phyloP scores from a whole-genome alignment of 2,113 vertebrate genomes.

The Dasyurus viverrinus region DNA sequence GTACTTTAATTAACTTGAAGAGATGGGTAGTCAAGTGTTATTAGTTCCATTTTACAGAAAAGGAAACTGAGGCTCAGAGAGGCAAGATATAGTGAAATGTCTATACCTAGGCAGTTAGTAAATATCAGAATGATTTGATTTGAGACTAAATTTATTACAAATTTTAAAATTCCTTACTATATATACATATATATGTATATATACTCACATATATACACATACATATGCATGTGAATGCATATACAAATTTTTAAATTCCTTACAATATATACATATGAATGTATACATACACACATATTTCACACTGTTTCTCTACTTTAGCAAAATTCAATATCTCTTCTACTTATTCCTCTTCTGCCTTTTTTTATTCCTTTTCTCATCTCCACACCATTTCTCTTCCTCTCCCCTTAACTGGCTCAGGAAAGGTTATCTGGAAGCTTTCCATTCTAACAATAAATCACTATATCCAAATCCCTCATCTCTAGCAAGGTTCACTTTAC shows the following conservation, averaged over 20 bases:
- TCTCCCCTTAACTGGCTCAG: not conserved
- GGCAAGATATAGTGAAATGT: not conserved
- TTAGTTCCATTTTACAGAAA: not conserved
- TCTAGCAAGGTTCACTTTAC: conserved; percentile 60
- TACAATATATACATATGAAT: no score
- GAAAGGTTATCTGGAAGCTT: conserved; percentile 13
- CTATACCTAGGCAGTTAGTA: not conserved
- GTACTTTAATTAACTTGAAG: not conserved
- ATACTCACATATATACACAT: no score
- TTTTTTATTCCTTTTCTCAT: not conserved
- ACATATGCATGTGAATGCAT: no score
- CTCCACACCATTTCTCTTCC: not conserved
- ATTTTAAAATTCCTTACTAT: not conserved
- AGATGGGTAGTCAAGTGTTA: not conserved
- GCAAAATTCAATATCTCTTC: not conserved
- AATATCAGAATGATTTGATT: not conserved
- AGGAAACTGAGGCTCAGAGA: not conserved
- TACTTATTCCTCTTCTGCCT: conserved; percentile 7
- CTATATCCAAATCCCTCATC: conserved; percentile 39
- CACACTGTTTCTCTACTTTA: not conserved
- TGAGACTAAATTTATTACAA: not conserved
- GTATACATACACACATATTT: no score
- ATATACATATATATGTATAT: no score
- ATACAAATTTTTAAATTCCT: not conserved
- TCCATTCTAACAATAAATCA: not conserved